Evolutionary conservation across 2,888 invertebrate species (phyloP), one percentile per base, ranked within the genome.

Genomic region (Mesochorus sp.): DNA sequence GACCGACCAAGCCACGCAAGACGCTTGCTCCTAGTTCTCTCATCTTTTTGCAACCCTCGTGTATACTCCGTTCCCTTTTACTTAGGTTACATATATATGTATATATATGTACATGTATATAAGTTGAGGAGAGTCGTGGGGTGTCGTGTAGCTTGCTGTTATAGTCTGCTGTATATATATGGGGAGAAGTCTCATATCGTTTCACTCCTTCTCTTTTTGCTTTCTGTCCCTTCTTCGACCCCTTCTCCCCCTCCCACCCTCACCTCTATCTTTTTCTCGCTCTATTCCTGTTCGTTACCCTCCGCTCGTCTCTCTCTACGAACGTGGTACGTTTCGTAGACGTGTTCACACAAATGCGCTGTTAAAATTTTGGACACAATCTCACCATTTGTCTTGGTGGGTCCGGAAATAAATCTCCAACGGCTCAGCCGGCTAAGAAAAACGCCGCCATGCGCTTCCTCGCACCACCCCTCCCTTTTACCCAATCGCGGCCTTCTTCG

Each of bases 321-420:
- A 81, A 80, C 89, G 90, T 91, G 92, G 92, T 87, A 91, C 85
- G 90, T 91, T 59, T 66, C 91, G 92, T 73, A 92, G 88, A 88
- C 88, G 90, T 87, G 89, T 88, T 89, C 90, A 87, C 87, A 89
- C 93, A 94, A 94, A 94, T 94, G 94, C 93, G 94, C 94, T 94
- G 94, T 94, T 94, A 94, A 94, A 94, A 94, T 94, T 94, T 94
- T 94, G 94, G 94, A 94, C 94, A 94, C 94, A 94, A 94, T 94
- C 94, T 94, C 92, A 93, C 94, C 94, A 94, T 94, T 94, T 94
- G 94, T 94, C 94, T 94, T 94, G 93, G 92, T 92, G 93, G 94
- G 93, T 94, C 93, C 93, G 93, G 93, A 92, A 93, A 94, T 94
- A 94, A 94, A 94, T 94, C 94, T 91, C 86, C 82, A 83, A 86